Percentiles rank a stretch among this genome's conserved stretches.
These are phyloP conservation scores for Gibbula magus DNA, from an alignment of 2,888 invertebrate genomes.

Conservation along the genomic window DNA sequence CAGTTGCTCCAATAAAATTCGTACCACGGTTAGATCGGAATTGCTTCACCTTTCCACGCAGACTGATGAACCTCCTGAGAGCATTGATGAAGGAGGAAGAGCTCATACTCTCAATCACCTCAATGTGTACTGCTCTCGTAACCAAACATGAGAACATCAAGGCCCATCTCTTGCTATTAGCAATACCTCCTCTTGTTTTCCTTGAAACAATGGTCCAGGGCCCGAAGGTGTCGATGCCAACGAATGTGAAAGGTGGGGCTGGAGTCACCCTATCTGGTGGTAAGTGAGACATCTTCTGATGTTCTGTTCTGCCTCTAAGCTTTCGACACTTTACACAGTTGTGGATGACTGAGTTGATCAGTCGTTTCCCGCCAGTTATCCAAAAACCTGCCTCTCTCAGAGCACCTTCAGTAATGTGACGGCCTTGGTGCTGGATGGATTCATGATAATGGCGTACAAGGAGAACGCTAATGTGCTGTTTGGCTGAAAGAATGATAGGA, in stretches of 20 bases:
- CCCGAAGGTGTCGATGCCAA: not conserved
- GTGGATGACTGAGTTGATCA: not conserved
- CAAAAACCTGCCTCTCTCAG: constrained; percentile 16
- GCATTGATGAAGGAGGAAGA: not conserved
- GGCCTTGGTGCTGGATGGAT: constrained; percentile 1
- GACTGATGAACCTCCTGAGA: not conserved
- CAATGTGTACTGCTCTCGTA: not conserved
- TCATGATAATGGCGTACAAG: not conserved
- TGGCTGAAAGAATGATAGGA: not conserved
- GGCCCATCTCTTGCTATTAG: not conserved
- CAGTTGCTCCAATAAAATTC: too few relatives aligned
- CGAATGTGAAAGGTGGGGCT: not conserved
- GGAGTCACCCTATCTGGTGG: not conserved
- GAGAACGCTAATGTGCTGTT: constrained; percentile 3
- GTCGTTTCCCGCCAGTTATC: constrained; percentile 17
- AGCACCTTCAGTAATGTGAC: constrained; percentile 21
- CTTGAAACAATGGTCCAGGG: not conserved
- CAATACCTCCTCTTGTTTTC: not conserved
- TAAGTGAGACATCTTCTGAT: not conserved
- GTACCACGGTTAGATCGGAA: not conserved
- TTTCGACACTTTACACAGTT: constrained; percentile 11
- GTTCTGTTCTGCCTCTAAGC: not conserved
- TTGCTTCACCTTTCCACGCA: not conserved
- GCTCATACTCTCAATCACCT: not conserved
- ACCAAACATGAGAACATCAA: not conserved